Percentiles rank a stretch among this genome's conserved stretches.
Evolutionary conservation across 2,888 invertebrate genomes (phyloP).

Genomic region (Mystacides longicornis): DNA sequence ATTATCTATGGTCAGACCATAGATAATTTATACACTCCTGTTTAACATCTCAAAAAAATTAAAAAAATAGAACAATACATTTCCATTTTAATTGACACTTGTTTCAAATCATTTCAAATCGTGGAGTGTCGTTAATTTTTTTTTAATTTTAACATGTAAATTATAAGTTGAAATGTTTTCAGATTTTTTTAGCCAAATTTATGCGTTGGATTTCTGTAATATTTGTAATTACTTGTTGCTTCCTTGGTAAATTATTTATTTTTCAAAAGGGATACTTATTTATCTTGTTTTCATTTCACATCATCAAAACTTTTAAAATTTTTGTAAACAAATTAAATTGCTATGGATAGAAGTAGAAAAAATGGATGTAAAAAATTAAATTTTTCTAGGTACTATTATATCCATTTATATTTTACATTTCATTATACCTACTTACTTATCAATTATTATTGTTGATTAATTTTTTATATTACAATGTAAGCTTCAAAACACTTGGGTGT

Average conservation of each 20-base stretch:
- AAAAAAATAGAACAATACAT: too few relatives aligned
- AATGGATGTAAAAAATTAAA: not conserved
- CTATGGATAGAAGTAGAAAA: not conserved
- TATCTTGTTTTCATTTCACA: not conserved
- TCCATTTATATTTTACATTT: too few relatives aligned
- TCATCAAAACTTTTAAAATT: not conserved
- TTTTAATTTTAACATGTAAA: not conserved
- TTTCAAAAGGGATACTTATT: too few relatives aligned
- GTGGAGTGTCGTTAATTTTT: not conserved
- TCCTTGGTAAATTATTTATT: not conserved
- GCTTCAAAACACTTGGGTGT: too few relatives aligned
- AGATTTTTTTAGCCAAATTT: not conserved
- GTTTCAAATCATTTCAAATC: too few relatives aligned
- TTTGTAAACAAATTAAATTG: not conserved
- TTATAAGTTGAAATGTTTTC: conserved; percentile 1
- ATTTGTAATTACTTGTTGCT: not conserved
- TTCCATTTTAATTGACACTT: too few relatives aligned
- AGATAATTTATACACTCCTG: too few relatives aligned
- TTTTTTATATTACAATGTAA: too few relatives aligned
- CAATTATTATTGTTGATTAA: too few relatives aligned
- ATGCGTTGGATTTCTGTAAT: not conserved
- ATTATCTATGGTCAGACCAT: too few relatives aligned
- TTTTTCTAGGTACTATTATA: not conserved
- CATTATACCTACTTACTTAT: too few relatives aligned
- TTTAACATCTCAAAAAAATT: too few relatives aligned